Evolutionary conservation across 2,888 invertebrate species (phyloP), one percentile per base, ranked within the genome.

Genomic region (Hypselothyrea guttata): DNA sequence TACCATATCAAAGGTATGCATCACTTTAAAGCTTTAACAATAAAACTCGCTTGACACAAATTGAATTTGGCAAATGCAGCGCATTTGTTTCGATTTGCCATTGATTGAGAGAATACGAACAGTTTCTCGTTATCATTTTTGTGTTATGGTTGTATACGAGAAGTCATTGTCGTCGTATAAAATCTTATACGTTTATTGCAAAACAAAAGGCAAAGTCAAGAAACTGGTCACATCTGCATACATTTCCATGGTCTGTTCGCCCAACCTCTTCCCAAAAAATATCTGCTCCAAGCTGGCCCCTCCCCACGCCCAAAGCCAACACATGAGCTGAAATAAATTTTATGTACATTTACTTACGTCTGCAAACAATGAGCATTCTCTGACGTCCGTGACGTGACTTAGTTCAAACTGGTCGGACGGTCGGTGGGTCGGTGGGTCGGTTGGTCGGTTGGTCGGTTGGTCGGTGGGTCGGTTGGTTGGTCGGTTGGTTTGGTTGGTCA

Each of bases 271-370:
- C 37, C 37, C 12, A 13, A 11, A 31, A 35, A n/a, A 9, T 8
- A 45, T 8, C 3, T 12, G 9, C 13, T 22, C 5, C 12, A 7
- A 15, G 30, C 38, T 16, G 40, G 42, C 41, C 16, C 41, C 5
- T 8, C 8, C 42, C 13, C 33, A 5, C 3, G 3, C 4, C n/a
- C 11, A 30, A 3, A 18, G 18, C 7, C 27, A 51, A n/a, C 66
- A 71, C 67, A 75, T 67, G 61, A 75, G 71, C 61, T 63, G 65
- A 76, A 78, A 75, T 75, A 75, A 73, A 82, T 81, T 81, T 67
- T 81, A 84, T 81, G 81, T 81, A 81, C 81, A 84, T 75, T 84
- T 84, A 81, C 81, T 81, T 81, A 81, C 84, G 72, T 78, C 71
- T 61, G 81, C 83, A 81, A 81, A 81, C 83, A 81, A 82, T 71